A percentile compares a stretch with the other conserved stretches of the same genome.
Conservation (phyloP, 2,888 invertebrate genomes). For the Maniola hyperantus region DNA sequence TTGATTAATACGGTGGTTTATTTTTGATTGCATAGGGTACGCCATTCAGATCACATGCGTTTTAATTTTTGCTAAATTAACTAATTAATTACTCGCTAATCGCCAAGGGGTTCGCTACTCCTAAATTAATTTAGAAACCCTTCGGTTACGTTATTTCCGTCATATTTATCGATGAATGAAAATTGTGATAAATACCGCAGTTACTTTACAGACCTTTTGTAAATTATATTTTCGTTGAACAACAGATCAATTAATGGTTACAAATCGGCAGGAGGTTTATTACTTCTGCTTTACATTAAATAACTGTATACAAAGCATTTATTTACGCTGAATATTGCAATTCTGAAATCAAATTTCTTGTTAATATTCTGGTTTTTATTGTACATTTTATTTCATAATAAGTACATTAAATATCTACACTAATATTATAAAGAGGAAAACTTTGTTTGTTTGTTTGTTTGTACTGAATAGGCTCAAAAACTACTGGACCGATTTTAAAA, state of each 20-base stretch:
- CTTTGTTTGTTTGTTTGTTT: too few species aligned
- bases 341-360: slow-evolving; percentile 2
- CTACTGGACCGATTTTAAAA: too few species aligned
- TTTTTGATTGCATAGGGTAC: slow-evolving; percentile 3
- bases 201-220: not conserved
- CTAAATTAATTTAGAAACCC: not conserved
- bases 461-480: too few species aligned
- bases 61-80: slow-evolving; percentile 8
- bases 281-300: slow-evolving; percentile 5
- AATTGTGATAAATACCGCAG: not conserved
- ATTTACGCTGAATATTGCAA: slow-evolving; percentile 2
- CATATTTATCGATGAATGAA: slow-evolving; percentile 1
- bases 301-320: slow-evolving; percentile 1
- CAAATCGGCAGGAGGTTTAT: not conserved
- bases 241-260: slow-evolving; percentile 4
- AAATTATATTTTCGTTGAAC: not conserved
- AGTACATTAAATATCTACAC: not conserved
- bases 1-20: slow-evolving; percentile 3
- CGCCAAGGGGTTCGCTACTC: not conserved
- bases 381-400: not conserved
- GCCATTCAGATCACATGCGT: not conserved
- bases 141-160: not conserved
- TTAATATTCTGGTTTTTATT: not conserved
- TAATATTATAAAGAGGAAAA: too few species aligned
- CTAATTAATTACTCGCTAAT: slow-evolving; percentile 1